A percentile compares a stretch with the other conserved stretches of the same genome.
Conservation (phyloP, 1,140 invertebrate genomes). For the Vanessa tameamea region DNA sequence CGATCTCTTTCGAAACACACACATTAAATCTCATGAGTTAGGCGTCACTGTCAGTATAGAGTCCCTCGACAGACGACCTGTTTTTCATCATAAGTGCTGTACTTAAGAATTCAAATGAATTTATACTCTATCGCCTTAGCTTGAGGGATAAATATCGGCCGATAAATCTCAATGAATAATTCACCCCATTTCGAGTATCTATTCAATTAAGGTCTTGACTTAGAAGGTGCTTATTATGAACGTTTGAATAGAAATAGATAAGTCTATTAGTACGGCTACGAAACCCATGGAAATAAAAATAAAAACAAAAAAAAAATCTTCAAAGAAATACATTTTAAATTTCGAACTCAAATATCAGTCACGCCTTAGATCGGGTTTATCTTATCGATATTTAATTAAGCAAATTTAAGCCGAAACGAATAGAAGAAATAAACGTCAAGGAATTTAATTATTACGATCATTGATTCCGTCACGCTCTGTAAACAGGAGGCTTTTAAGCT, state of each 20-base stretch:
- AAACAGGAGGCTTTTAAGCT: slow-evolving; percentile 53
- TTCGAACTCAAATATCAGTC: slow-evolving; percentile 7
- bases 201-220: slow-evolving; percentile 67
- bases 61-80: slow-evolving; percentile 44
- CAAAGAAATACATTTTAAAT: not conserved
- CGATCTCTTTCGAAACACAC: slow-evolving; percentile 17
- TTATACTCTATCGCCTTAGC: slow-evolving; percentile 18
- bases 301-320: not conserved
- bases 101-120: slow-evolving; percentile 30
- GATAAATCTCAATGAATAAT: slow-evolving; percentile 45
- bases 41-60: slow-evolving; percentile 39
- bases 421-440: slow-evolving; percentile 45
- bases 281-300: slow-evolving; percentile 15
- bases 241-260: slow-evolving; percentile 61
- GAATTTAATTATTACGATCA: slow-evolving; percentile 68
- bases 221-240: slow-evolving; percentile 58
- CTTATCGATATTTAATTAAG: slow-evolving; percentile 50
- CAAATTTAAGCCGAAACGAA: slow-evolving; percentile 43
- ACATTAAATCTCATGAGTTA: slow-evolving; percentile 26
- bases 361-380: slow-evolving; percentile 28
- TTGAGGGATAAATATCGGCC: slow-evolving; percentile 44
- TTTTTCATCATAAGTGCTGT: slow-evolving; percentile 44
- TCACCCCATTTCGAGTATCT: slow-evolving; percentile 56
- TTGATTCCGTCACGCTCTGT: slow-evolving; percentile 56
- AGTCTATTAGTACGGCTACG: slow-evolving; percentile 50